Evolutionary conservation across 1,140 invertebrate genomes (phyloP).

Genomic region (Leptinotarsa defecta): DNA sequence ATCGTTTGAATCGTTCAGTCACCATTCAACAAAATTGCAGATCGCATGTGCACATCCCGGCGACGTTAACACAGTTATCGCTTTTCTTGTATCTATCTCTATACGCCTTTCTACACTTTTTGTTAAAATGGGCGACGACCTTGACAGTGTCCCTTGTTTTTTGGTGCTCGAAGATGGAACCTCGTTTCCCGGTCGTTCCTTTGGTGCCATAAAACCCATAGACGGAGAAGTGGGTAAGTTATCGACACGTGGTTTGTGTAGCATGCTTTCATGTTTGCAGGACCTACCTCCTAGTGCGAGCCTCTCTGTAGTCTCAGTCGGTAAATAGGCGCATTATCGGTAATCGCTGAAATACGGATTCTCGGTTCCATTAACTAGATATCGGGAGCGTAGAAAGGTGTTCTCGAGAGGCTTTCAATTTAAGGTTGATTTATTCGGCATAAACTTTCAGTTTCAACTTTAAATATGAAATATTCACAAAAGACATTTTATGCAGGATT

Average conservation of each 20-base stretch:
- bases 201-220: slow-evolving; percentile 72
- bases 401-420: no score
- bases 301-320: no score
- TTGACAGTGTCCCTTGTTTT: slow-evolving; percentile 57
- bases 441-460: no score
- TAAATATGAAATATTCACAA: no score
- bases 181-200: slow-evolving; percentile 72
- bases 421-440: no score
- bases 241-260: slow-evolving; percentile 44
- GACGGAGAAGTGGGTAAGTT: slow-evolving; percentile 90
- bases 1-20: not conserved
- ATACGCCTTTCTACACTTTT: not conserved
- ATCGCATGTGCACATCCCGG: not conserved
- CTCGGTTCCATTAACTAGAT: no score
- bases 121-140: slow-evolving; percentile 11
- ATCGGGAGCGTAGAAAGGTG: no score
- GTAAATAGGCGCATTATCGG: no score
- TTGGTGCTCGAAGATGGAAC: slow-evolving; percentile 74
- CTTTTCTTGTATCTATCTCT: no score
- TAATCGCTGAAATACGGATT: no score
- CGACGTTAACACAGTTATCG: no score
- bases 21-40: not conserved
- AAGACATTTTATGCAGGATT: no score
- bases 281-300: not conserved
- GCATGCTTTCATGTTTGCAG: slow-evolving; percentile 30